These are phyloP conservation scores for Chaetodon trifascialis DNA, from an alignment of 2,113 vertebrate genomes.

Conservation along the genomic window DNA sequence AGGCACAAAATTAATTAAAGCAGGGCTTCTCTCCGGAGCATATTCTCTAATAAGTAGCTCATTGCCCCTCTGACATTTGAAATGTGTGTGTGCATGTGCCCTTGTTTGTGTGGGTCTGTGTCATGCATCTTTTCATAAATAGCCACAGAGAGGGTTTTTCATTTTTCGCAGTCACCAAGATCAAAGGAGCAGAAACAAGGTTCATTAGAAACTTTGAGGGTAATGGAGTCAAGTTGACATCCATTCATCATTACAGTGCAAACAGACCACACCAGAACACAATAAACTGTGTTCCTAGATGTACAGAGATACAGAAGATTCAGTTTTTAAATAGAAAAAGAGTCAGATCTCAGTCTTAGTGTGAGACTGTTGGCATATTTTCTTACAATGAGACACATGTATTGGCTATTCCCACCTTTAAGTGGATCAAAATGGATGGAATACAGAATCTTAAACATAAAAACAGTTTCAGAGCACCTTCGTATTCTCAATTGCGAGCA, in stretches of 20 bases:
- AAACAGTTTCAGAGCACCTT: neutral
- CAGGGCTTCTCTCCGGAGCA: constrained; percentile 66
- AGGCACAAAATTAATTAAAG: constrained; percentile 81
- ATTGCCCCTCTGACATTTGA: constrained; percentile 77
- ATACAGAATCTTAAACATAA: neutral
- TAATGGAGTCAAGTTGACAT: constrained; percentile 20
- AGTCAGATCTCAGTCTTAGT: neutral
- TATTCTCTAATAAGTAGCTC: constrained; percentile 82
- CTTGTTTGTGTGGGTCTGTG: constrained; percentile 37
- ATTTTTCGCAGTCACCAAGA: constrained; percentile 11
- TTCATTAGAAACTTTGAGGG: constrained; percentile 37
- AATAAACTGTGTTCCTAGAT: neutral
- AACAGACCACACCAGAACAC: constrained; percentile 7
- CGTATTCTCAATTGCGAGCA: neutral
- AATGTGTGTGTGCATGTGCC: constrained; percentile 20
- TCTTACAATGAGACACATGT: neutral
- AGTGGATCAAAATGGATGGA: neutral
- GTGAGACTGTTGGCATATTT: neutral
- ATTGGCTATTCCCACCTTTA: neutral
- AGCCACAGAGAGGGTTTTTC: constrained; percentile 24
- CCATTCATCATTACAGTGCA: constrained; percentile 26
- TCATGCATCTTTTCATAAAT: constrained; percentile 49
- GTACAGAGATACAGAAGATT: neutral
- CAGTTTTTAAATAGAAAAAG: neutral
- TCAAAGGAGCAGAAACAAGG: constrained; percentile 41